Conservation (phyloP, 2,797 vertebrate species). For the Brachymystax lenok region DNA sequence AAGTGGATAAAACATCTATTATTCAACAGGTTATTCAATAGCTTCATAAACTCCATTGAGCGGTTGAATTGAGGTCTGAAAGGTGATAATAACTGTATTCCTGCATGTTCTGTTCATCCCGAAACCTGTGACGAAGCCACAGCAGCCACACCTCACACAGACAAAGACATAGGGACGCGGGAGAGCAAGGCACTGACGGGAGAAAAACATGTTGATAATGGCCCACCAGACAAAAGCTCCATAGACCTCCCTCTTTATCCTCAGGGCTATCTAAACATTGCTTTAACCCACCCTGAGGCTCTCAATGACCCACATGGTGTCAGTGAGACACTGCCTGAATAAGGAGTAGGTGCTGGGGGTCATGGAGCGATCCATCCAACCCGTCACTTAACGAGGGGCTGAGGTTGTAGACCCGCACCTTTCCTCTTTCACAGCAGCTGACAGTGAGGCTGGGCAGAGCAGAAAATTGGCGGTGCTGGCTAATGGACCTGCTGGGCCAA, state of each 20-base stretch:
- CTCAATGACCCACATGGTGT: background rate
- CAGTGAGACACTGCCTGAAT: background rate
- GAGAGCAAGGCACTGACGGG: too few species aligned
- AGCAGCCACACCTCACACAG: background rate
- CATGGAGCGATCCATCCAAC: background rate
- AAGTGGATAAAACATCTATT: background rate
- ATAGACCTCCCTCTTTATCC: background rate
- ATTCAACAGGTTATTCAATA: background rate
- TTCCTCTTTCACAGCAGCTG: conserved; percentile 51
- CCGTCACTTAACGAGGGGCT: background rate
- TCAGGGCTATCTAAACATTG: conserved; percentile 9
- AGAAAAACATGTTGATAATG: background rate
- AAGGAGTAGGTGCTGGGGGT: background rate
- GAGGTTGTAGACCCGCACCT: conserved; percentile 25
- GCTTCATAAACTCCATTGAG: background rate
- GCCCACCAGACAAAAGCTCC: background rate
- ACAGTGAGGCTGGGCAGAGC: conserved; percentile 37
- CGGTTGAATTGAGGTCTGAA: background rate
- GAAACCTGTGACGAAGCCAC: background rate
- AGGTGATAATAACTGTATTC: background rate
- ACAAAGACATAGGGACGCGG: background rate
- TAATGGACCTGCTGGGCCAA: conserved; percentile 42
- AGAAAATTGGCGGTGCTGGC: conserved; percentile 50
- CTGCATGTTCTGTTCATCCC: background rate
- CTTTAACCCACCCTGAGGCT: background rate